These are phyloP conservation scores for Cyanoramphus novaezelandiae DNA, from an alignment of 2,113 vertebrate genomes.

Conservation along the genomic window DNA sequence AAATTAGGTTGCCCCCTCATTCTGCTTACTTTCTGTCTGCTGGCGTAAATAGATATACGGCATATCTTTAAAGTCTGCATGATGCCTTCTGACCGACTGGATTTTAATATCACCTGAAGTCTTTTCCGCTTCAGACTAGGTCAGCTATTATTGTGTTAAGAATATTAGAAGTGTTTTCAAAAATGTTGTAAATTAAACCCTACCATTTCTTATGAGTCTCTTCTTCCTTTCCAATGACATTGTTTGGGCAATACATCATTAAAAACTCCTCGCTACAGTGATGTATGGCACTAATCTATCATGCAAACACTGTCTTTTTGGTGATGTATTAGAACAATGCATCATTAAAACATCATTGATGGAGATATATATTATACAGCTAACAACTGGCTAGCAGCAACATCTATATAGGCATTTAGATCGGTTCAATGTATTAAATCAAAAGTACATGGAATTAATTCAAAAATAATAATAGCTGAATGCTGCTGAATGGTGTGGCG, in stretches of 20 bases:
- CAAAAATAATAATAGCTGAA: slow-evolving; percentile 33
- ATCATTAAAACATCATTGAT: slow-evolving; percentile 51
- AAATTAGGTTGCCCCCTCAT: neutral
- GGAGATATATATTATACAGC: slow-evolving; percentile 11
- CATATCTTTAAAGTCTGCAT: neutral
- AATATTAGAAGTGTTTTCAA: slow-evolving; percentile 20
- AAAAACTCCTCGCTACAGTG: neutral
- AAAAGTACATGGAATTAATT: slow-evolving; percentile 15
- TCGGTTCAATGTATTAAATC: slow-evolving; percentile 25
- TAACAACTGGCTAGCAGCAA: neutral
- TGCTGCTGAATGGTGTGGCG: neutral
- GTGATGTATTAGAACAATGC: slow-evolving; percentile 51
- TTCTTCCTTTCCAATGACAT: slow-evolving; percentile 21
- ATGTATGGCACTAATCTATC: slow-evolving; percentile 51
- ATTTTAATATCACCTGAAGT: neutral
- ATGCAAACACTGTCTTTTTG: neutral
- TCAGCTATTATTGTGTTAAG: neutral
- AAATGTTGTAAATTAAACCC: slow-evolving; percentile 27
- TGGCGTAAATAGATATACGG: neutral
- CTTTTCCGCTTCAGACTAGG: neutral
- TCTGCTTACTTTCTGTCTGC: neutral
- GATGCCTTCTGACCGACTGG: neutral
- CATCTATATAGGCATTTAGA: neutral
- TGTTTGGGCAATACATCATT: slow-evolving; percentile 34
- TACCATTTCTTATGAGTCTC: neutral